Conservation (phyloP, 1,140 invertebrate genomes). For the Pseudomyrmex concolor region DNA sequence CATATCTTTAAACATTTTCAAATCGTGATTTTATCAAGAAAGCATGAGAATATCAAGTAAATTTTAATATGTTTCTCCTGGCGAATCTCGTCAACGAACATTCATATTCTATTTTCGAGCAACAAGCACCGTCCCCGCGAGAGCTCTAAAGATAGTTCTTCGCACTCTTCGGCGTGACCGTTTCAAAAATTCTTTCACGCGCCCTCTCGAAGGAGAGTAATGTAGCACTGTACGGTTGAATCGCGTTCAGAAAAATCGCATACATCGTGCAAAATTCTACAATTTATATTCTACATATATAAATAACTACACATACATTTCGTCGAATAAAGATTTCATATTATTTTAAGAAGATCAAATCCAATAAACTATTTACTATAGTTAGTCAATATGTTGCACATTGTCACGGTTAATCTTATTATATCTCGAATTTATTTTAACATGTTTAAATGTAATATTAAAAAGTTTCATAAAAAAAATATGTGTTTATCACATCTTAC, state of each 20-base stretch:
- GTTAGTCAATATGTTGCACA: not conserved
- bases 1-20: not conserved
- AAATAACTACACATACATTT: not conserved
- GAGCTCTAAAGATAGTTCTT: constrained; percentile 73
- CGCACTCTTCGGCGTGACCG: constrained; percentile 64
- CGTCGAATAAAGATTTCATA: not conserved
- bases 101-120: constrained; percentile 82
- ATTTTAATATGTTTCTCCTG: constrained; percentile 42
- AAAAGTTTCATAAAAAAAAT: no score
- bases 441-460: not conserved
- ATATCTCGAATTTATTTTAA: not conserved
- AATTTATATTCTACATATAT: constrained; percentile 2
- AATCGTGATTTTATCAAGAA: not conserved
- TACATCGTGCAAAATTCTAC: not conserved
- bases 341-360: constrained; percentile 7
- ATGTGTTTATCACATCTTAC: not conserved
- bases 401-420: not conserved
- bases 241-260: not conserved
- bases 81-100: constrained; percentile 62
- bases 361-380: not conserved
- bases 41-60: not conserved
- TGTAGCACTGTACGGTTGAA: not conserved
- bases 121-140: constrained; percentile 73
- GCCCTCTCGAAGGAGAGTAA: not conserved
- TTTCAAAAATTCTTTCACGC: constrained; percentile 79